phyloP scores from a whole-genome alignment of 2,113 vertebrate genomes.

The Apus apus region DNA sequence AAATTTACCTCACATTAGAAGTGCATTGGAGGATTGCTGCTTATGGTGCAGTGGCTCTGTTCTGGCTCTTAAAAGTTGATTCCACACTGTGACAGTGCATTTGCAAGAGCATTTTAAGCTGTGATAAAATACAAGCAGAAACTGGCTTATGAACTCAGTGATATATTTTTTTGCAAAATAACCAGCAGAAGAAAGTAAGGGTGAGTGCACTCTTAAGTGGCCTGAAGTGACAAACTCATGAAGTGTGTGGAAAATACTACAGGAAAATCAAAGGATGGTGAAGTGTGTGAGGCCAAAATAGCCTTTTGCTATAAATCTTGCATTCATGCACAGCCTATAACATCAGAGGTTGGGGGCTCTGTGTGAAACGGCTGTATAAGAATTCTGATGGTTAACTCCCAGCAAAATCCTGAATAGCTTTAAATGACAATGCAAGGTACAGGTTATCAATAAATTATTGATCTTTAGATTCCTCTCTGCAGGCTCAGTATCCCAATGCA shows the following conservation, averaged over 20 bases:
- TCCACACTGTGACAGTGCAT: background rate
- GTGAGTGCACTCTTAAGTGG: background rate
- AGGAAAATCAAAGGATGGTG: background rate
- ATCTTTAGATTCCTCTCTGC: background rate
- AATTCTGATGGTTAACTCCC: background rate
- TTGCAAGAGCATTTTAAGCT: background rate
- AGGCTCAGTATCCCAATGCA: background rate
- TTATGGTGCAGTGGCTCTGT: background rate
- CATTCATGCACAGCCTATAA: background rate
- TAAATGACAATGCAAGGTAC: background rate
- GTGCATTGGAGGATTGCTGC: background rate
- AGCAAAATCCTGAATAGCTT: background rate
- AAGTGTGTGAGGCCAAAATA: background rate
- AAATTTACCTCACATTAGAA: background rate
- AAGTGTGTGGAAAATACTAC: background rate
- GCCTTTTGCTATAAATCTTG: background rate
- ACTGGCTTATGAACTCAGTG: background rate
- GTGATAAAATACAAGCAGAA: background rate
- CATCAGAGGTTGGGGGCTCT: background rate
- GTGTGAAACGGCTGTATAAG: background rate
- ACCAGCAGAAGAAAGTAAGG: background rate
- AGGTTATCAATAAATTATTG: background rate
- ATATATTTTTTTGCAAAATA: background rate
- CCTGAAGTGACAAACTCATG: background rate
- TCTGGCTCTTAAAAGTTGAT: background rate